phyloP scores from a whole-genome alignment of 2,797 vertebrate genomes.

The Pantherophis vulpinus region DNA sequence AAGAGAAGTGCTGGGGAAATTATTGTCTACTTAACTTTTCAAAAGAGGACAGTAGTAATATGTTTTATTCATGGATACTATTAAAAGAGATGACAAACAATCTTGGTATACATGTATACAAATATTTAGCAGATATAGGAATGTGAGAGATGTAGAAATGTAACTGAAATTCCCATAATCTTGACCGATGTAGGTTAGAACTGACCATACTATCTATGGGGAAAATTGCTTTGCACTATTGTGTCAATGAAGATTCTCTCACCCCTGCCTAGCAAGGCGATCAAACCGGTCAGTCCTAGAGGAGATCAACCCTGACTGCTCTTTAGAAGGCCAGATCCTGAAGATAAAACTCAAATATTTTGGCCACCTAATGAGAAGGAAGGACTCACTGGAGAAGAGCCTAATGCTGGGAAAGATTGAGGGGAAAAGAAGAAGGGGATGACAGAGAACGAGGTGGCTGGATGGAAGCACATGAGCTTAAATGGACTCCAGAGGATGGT shows the following conservation, averaged over 20 bases:
- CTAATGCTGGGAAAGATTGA: too few relatives aligned
- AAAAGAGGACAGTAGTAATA: background rate
- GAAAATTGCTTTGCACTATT: background rate
- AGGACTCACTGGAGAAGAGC: too few relatives aligned
- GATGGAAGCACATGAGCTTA: too few relatives aligned
- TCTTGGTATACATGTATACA: background rate
- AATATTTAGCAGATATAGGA: background rate
- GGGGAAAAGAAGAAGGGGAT: too few relatives aligned
- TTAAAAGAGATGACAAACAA: background rate
- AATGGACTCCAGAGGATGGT: too few relatives aligned
- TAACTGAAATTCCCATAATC: background rate
- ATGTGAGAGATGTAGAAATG: background rate
- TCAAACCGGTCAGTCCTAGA: too few relatives aligned
- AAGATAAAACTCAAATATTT: too few relatives aligned
- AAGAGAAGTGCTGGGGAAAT: background rate
- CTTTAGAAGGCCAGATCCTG: too few relatives aligned
- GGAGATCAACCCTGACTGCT: too few relatives aligned
- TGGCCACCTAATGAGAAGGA: too few relatives aligned
- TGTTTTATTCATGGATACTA: background rate
- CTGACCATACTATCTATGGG: background rate
- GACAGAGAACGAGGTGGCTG: too few relatives aligned
- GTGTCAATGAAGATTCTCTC: background rate
- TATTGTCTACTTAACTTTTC: background rate
- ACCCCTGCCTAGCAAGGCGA: background rate
- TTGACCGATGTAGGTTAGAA: background rate